Conservation (phyloP, 2,888 invertebrate species). For the Girardia tigrina region DNA sequence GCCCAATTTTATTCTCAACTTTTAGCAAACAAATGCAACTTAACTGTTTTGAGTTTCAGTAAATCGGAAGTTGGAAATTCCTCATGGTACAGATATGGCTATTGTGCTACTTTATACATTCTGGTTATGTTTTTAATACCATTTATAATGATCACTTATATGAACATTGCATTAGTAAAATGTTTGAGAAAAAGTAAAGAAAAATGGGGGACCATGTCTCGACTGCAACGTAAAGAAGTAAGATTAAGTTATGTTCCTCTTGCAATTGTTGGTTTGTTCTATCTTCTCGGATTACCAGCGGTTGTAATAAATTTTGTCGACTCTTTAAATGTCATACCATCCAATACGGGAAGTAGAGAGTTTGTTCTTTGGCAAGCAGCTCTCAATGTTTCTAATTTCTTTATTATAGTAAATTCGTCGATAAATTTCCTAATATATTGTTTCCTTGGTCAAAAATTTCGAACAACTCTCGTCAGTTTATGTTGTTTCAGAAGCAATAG, state of each 20-base stretch:
- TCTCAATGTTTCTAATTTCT: constrained; percentile 60
- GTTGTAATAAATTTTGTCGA: constrained; percentile 40
- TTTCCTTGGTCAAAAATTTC: constrained; percentile 84
- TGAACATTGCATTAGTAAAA: constrained; percentile 39
- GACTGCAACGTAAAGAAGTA: constrained; percentile 39
- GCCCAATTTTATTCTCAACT: neutral
- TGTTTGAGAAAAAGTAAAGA: constrained; percentile 38
- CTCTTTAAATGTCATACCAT: constrained; percentile 36
- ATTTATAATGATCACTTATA: constrained; percentile 38
- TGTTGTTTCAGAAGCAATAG: constrained; percentile 24
- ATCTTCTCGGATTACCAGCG: constrained; percentile 40
- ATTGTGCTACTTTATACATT: constrained; percentile 39
- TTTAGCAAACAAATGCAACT: constrained; percentile 8
- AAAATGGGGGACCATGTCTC: constrained; percentile 39
- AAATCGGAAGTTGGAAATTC: constrained; percentile 38
- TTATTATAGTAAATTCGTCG: constrained; percentile 83
- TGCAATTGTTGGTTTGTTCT: constrained; percentile 40
- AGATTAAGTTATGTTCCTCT: constrained; percentile 40
- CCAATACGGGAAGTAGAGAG: neutral
- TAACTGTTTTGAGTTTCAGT: constrained; percentile 31
- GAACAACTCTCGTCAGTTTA: constrained; percentile 32
- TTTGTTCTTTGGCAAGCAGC: constrained; percentile 24
- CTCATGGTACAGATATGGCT: constrained; percentile 39
- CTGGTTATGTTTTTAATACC: constrained; percentile 39
- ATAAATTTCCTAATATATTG: constrained; percentile 90